Percentiles rank a stretch among this genome's conserved stretches.
These are phyloP conservation scores for Danaus melanippus DNA, from an alignment of 1,140 invertebrate species.

Conservation along the genomic window DNA sequence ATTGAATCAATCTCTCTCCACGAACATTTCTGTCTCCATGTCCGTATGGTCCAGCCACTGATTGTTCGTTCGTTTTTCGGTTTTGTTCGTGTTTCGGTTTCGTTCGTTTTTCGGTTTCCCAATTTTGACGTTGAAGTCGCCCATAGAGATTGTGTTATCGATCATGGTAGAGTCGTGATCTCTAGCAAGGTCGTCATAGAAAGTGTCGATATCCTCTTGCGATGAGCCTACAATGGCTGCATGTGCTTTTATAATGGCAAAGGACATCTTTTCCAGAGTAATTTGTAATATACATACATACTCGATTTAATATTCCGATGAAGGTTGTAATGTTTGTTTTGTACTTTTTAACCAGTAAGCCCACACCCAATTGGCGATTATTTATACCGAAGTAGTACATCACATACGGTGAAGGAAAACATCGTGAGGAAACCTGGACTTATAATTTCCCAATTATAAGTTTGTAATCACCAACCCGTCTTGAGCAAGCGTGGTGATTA, in stretches of 20 bases:
- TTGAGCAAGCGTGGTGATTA: no score
- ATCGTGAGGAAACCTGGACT: no score
- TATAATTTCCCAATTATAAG: no score
- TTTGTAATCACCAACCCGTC: no score
- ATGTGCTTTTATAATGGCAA: conserved; percentile 28
- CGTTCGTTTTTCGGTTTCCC: conserved; percentile 18
- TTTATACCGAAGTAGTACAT: conserved; percentile 33
- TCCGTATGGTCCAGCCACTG: conserved; percentile 21
- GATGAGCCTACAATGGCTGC: conserved; percentile 29
- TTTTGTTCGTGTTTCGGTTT: no score
- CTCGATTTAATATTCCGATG: conserved; percentile 31
- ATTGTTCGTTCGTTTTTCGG: conserved; percentile 16
- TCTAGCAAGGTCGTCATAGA: conserved; percentile 25
- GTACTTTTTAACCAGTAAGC: conserved; percentile 27
- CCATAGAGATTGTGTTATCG: conserved; percentile 24
- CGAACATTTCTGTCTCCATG: conserved; percentile 23
- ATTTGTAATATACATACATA: conserved; percentile 27
- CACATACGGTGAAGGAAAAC: no score
- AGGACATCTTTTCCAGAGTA: conserved; percentile 16
- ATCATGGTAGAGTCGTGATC: conserved; percentile 21
- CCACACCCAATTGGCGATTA: conserved; percentile 28
- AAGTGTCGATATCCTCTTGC: conserved; percentile 26
- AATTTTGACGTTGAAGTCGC: conserved; percentile 30
- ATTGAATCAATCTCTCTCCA: conserved; percentile 28
- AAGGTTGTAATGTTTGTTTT: conserved; percentile 27